These are phyloP conservation scores for Theristus sp. DNA, from an alignment of 2,888 invertebrate species.

Conservation along the genomic window DNA sequence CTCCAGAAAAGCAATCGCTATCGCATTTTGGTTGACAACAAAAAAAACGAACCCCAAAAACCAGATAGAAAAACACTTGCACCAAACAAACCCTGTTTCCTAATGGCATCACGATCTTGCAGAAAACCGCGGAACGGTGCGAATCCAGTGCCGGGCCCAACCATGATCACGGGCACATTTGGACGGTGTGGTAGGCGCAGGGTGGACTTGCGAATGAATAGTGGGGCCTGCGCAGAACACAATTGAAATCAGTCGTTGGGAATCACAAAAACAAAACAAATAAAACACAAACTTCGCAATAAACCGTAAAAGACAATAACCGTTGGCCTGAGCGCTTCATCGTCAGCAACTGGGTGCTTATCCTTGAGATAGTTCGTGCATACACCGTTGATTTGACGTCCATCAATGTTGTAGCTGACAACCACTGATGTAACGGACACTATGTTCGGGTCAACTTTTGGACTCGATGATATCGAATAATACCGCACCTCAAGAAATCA, in stretches of 20 bases:
- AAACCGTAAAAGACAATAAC: too few relatives aligned
- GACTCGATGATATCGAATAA: constrained; percentile 96
- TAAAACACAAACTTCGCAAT: not conserved
- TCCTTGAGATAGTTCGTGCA: constrained; percentile 73
- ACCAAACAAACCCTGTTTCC: constrained; percentile 46
- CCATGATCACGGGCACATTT: constrained; percentile 83
- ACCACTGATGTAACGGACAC: constrained; percentile 93
- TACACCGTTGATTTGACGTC: constrained; percentile 67
- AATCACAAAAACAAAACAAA: not conserved
- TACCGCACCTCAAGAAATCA: constrained; percentile 49
- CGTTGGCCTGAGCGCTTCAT: not conserved
- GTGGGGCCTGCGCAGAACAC: constrained; percentile 46
- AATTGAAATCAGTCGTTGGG: not conserved
- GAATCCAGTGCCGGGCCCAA: constrained; percentile 91
- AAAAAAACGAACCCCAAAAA: too few relatives aligned
- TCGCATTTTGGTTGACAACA: too few relatives aligned
- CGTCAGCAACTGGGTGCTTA: constrained; percentile 41
- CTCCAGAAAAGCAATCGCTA: too few relatives aligned
- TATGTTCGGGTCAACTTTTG: constrained; percentile 65
- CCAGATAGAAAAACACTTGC: too few relatives aligned
- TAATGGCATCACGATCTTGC: constrained; percentile 64
- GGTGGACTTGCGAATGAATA: constrained; percentile 90
- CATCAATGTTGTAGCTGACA: constrained; percentile 67
- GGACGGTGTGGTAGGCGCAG: constrained; percentile 78
- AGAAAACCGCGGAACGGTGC: constrained; percentile 97